Evolutionary conservation across 37 sponge, comb jelly and placozoan species (phyloP), one percentile per base, ranked within the genome.

Genomic region (Dysidea cf. avara): DNA sequence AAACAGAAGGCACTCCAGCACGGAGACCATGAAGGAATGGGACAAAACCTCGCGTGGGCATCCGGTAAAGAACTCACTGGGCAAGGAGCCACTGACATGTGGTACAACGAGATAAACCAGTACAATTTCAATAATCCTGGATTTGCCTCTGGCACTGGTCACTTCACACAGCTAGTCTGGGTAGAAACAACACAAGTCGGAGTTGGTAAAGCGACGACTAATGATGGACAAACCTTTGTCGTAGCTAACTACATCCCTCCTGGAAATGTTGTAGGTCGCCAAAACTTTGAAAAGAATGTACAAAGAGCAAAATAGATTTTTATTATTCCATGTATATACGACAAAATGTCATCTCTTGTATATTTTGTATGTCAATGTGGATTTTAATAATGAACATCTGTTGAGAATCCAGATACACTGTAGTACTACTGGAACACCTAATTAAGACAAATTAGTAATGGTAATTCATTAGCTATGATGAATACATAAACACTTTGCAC

Each of bases 121-220:
- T 96, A 96, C 81, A 57, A 82, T 60, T 96, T 74, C 78, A 56
- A 52, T 50, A 59, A 49, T 16, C 90, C 94, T 0, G 81, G 83
- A 0, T 96, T 96, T 52, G 53, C 66, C 40, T 21, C 78, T 1
- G 58, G 36, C 51, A 92, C 94, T 20, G 96, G 96, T 9, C 96
- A 96, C 79, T 96, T 96, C 63, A 96, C 96, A 7, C 96, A 96
- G 68, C 17, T 96, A 22, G 87, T 96, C 53, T 96, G 96, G 96
- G 69, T 60, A 14, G 64, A 47, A 38, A 89, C 96, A 9, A 89
- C 81, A 1, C 86, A 93, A 52, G 58, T 86, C 6, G 94, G 94
- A 1, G 50, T 81, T 21, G 94, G 81, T 1, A 64, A 33, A 5
- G 78, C 71, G 2, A 38, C 38, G 18, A 65, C 50, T 9, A 79